phyloP scores from a whole-genome alignment of 2,888 invertebrate genomes.

The Lithophane leautieri region DNA sequence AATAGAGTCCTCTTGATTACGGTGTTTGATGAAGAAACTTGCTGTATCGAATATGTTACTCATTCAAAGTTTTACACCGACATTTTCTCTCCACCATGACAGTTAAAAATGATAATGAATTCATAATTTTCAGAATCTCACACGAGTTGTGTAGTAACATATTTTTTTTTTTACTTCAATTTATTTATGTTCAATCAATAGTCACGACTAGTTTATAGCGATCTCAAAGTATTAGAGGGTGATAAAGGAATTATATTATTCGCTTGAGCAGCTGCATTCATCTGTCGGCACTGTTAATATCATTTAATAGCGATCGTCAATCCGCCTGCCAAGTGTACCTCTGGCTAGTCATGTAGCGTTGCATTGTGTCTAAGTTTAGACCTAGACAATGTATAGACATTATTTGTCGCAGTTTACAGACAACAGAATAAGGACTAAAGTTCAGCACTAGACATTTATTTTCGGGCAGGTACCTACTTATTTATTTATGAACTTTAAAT shows the following conservation, averaged over 20 bases:
- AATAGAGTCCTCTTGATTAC: slow-evolving; percentile 3
- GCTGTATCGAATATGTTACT: not conserved
- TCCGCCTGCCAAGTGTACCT: slow-evolving; percentile 41
- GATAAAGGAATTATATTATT: slow-evolving; percentile 48
- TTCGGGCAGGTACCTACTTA: not conserved
- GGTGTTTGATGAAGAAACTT: not conserved
- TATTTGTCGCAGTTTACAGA: slow-evolving; percentile 17
- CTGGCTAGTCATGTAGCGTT: slow-evolving; percentile 1
- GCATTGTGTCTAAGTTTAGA: slow-evolving; percentile 33
- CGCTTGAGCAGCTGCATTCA: slow-evolving; percentile 30
- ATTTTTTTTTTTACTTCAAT: not conserved
- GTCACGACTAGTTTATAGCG: slow-evolving; percentile 12
- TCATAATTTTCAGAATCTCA: slow-evolving; percentile 8
- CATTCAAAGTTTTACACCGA: not conserved
- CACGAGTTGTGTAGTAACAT: not conserved
- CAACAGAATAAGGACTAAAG: not conserved
- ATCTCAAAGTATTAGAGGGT: slow-evolving; percentile 19
- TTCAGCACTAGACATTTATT: not conserved
- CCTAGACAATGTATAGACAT: slow-evolving; percentile 21
- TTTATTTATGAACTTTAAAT: too few relatives aligned
- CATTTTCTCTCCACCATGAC: slow-evolving; percentile 10
- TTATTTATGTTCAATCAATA: slow-evolving; percentile 4
- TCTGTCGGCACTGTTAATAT: slow-evolving; percentile 36
- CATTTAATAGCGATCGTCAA: slow-evolving; percentile 41
- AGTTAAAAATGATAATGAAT: slow-evolving; percentile 17